Evolutionary conservation across 2,113 vertebrate genomes (phyloP), one percentile per base, ranked within the genome.

Genomic region (Silurus asotus): DNA sequence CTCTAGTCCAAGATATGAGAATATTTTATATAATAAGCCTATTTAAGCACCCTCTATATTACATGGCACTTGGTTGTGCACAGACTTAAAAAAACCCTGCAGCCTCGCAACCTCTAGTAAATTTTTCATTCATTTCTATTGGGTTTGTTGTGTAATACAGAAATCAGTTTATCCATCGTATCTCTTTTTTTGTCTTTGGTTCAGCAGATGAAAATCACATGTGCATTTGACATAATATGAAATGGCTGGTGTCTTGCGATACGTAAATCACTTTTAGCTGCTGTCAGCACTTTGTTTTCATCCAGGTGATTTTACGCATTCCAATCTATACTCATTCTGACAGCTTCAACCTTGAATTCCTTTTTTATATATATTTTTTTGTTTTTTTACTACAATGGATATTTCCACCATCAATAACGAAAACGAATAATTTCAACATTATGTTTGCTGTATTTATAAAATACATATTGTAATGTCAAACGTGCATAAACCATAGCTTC

Each of bases 161-260:
- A n/a, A 67, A 74, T 48, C 55, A 25, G 53, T 37, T 84, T 20
- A 84, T 59, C 55, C 37, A n/a, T 84, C 55, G 23, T 58, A 84
- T 10, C 37, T 74, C 13, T n/a, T 58, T 56, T 37, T 37, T 17
- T 56, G 48, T 55, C 45, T 75, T 2, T 25, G 25, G 79, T 59
- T 58, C 64, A 77, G 55, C 88, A 86, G 80, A 85, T 78, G 83
- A 82, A 81, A 65, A 67, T 64, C 84, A 84, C 86, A 72, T 11
- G 62, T 37, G 70, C 90, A 88, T 90, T 87, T 90, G 90, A 93
- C 86, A 89, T 84, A 6, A 61, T 89, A 58, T 87, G 91, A 90
- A 58, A 90, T 83, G 89, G 25, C 75, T 13, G 49, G 19, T 79
- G 55, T 13, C 56, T 1, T 65, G 55, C n/a, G 81, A 72, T 74